Evolutionary conservation across 2,113 vertebrate genomes (phyloP).

Genomic region (Nibea albiflora): DNA sequence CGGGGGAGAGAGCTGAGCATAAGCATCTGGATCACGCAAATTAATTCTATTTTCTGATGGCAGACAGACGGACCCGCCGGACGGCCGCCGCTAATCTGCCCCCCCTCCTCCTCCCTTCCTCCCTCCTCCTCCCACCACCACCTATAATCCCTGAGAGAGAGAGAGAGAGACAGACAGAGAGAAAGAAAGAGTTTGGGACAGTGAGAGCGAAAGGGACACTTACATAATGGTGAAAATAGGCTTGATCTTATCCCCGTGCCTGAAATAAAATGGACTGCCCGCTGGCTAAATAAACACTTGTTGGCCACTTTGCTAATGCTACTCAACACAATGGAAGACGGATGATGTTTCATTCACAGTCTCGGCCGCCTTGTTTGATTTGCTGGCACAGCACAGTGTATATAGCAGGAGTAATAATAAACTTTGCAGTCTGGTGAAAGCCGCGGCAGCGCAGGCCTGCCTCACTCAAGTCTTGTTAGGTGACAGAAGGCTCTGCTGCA

Average conservation of each 20-base stretch:
- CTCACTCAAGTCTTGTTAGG: slow-evolving; percentile 50
- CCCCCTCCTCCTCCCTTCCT: slow-evolving; percentile 23
- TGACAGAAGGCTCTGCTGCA: slow-evolving; percentile 38
- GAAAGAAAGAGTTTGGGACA: slow-evolving; percentile 53
- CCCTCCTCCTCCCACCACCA: slow-evolving; percentile 42
- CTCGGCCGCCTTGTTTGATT: slow-evolving; percentile 67
- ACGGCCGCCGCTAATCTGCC: slow-evolving; percentile 76
- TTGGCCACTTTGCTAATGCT: slow-evolving; percentile 69
- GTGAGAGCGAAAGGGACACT: slow-evolving; percentile 36
- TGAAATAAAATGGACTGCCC: slow-evolving; percentile 59
- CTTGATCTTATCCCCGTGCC: slow-evolving; percentile 64
- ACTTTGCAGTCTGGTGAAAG: slow-evolving; percentile 50
- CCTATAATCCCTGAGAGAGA: slow-evolving; percentile 76
- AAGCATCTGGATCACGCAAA: slow-evolving; percentile 81
- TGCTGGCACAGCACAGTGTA: slow-evolving; percentile 45
- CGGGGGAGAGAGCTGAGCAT: slow-evolving; percentile 58
- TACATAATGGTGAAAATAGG: slow-evolving; percentile 66
- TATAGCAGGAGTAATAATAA: slow-evolving; percentile 67
- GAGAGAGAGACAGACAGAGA: slow-evolving; percentile 28
- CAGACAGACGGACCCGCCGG: slow-evolving; percentile 77
- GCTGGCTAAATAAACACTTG: slow-evolving; percentile 72
- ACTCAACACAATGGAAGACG: slow-evolving; percentile 65
- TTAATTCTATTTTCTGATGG: slow-evolving; percentile 77
- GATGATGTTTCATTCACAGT: slow-evolving; percentile 65
- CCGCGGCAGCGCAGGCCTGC: slow-evolving; percentile 35